Evolutionary conservation across 2,888 invertebrate genomes (phyloP).

Genomic region (Diaprepes abbreviatus): DNA sequence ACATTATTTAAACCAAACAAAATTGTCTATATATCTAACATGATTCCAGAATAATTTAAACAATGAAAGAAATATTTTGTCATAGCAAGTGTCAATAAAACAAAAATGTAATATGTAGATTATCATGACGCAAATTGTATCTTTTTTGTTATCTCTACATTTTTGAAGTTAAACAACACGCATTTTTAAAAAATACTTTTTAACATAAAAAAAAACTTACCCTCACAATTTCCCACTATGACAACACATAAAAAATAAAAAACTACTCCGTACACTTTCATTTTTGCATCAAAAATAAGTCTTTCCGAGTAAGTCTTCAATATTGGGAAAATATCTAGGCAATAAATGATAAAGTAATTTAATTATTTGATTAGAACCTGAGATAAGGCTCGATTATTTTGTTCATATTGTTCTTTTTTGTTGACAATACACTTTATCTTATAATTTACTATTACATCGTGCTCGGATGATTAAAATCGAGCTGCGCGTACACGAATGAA

Average conservation of each 20-base stretch:
- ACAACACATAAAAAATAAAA: slow-evolving; percentile 17
- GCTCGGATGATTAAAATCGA: not conserved
- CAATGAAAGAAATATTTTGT: too few relatives aligned
- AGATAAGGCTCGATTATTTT: slow-evolving; percentile 28
- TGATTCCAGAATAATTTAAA: too few relatives aligned
- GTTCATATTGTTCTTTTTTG: slow-evolving; percentile 10
- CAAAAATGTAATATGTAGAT: too few relatives aligned
- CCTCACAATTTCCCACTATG: slow-evolving; percentile 24
- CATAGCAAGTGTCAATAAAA: too few relatives aligned
- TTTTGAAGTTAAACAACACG: too few relatives aligned
- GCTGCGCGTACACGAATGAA: not conserved
- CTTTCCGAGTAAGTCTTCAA: not conserved
- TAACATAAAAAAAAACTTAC: not conserved
- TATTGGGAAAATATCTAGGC: not conserved
- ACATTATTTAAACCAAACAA: too few relatives aligned
- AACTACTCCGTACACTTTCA: slow-evolving; percentile 10
- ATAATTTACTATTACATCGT: not conserved
- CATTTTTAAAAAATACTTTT: too few relatives aligned
- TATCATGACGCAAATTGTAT: too few relatives aligned
- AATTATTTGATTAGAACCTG: slow-evolving; percentile 25
- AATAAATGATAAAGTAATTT: slow-evolving; percentile 32
- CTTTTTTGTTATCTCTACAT: too few relatives aligned
- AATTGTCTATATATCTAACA: too few relatives aligned
- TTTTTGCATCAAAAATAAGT: slow-evolving; percentile 4
- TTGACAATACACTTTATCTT: slow-evolving; percentile 1